Evolutionary conservation across 2,113 vertebrate genomes (phyloP), one percentile per base, ranked within the genome.

Genomic region (Gobiocypris rarus): DNA sequence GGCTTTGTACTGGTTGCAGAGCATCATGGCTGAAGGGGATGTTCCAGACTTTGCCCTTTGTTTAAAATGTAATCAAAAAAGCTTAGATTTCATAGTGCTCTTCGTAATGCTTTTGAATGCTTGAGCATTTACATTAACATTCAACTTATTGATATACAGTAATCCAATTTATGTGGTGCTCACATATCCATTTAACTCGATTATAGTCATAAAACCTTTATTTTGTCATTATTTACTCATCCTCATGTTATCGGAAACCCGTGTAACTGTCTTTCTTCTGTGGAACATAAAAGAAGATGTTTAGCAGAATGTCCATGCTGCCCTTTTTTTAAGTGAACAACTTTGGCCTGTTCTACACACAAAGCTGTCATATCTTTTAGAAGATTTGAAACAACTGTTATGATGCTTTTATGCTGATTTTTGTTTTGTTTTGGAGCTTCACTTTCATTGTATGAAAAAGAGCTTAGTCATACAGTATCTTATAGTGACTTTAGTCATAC

Each of bases 1-100:
- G 87, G 85, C 54, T 28, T 50, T 67, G 74, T 80, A 70, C 81
- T 74, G 54, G 71, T 83, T 83, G 61, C 58, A 76, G 26, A 84
- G 82, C 19, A 19, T 78, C 84, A 86, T 88, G 84, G 50, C 83
- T 88, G 85, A 90, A 89, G 76, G 77, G 80, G 81, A 87, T 88
- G 58, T 85, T 85, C 83, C 70, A 76, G 79, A 74, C 48, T 48
- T 48, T 76, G 65, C 34, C 63, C 65, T 82, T 52, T 54, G 61
- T 8, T 80, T 70, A 48, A 71, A 24, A 26, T 52, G 28, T 82
- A 9, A 45, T 58, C 38, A 70, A 65, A 50, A 59, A 63, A 45
- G 14, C n/a, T 17, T 28, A 6, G 6, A 41, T 45, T 79, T 79
- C 38, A 79, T 9, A 26, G 2, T 79, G 76, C 56, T 63, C 3